A percentile compares a stretch with the other conserved stretches of the same genome.
Conservation (phyloP, 2,888 invertebrate species). For the Orchesellides sinensis region DNA sequence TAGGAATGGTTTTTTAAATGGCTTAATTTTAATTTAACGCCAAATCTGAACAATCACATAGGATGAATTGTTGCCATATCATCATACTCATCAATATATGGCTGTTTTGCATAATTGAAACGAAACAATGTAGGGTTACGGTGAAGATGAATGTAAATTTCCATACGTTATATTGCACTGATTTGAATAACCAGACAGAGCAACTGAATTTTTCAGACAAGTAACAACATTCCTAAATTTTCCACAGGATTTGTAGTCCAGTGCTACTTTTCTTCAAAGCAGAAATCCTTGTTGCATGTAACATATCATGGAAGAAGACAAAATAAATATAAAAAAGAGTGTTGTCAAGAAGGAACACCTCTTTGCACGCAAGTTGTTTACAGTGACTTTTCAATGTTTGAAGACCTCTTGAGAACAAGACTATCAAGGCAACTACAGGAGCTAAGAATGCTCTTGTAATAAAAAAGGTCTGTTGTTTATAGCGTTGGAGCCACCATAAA, state of each 20-base stretch:
- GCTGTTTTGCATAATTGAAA: too few species aligned
- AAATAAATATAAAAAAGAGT: conserved; percentile 26
- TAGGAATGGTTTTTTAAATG: neutral
- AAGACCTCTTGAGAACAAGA: conserved; percentile 41
- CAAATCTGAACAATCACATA: too few species aligned
- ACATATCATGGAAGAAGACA: neutral
- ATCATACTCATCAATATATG: too few species aligned
- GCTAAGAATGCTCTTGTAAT: conserved; percentile 40
- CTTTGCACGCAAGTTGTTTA: conserved; percentile 60
- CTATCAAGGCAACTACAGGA: conserved; percentile 51
- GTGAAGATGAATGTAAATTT: neutral
- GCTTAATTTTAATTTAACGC: neutral
- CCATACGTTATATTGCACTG: neutral
- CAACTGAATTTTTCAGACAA: neutral
- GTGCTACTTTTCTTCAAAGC: too few species aligned
- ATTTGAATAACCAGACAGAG: neutral
- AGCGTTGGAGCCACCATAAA: conserved; percentile 57
- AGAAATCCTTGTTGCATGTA: too few species aligned
- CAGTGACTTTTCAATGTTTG: conserved; percentile 34
- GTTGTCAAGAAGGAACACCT: conserved; percentile 59
- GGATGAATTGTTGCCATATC: too few species aligned
- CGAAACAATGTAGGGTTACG: too few species aligned
- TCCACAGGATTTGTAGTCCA: neutral
- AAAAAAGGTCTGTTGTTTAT: conserved; percentile 54
- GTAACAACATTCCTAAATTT: neutral